Percentiles rank a stretch among this genome's conserved stretches.
These are phyloP conservation scores for Stegodyphus mimosarum DNA, from an alignment of 1,140 invertebrate genomes.

Conservation along the genomic window DNA sequence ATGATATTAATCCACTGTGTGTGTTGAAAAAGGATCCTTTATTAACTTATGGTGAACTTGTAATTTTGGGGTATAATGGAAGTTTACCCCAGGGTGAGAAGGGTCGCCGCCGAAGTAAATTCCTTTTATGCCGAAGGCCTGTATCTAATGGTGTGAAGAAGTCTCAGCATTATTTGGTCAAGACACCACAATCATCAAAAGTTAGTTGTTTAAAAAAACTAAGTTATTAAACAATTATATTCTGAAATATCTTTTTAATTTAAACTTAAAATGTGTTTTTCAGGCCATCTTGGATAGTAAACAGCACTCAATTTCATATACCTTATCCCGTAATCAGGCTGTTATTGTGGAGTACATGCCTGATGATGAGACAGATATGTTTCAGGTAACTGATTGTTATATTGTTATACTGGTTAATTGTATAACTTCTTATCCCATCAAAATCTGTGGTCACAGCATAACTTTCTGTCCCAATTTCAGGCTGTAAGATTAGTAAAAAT, in stretches of 20 bases:
- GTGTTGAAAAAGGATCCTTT: constrained; percentile 42
- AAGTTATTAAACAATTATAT: background rate
- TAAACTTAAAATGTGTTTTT: constrained; percentile 57
- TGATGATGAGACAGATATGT: constrained; percentile 97
- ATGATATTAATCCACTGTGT: constrained; percentile 24
- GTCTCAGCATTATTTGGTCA: constrained; percentile 94
- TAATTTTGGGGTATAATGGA: constrained; percentile 97
- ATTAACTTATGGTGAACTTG: constrained; percentile 83
- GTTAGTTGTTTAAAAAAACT: constrained; percentile 63
- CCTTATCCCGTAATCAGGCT: constrained; percentile 93
- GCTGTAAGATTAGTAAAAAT: too few relatives aligned
- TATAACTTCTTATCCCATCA: too few relatives aligned
- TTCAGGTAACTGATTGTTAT: constrained; percentile 75
- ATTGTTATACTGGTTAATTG: background rate
- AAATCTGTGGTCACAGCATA: too few relatives aligned
- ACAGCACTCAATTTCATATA: constrained; percentile 95
- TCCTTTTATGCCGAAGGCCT: constrained; percentile 85
- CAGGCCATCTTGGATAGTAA: constrained; percentile 87
- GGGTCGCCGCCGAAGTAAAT: constrained; percentile 92
- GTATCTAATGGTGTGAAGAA: constrained; percentile 92
- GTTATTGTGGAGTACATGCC: constrained; percentile 97
- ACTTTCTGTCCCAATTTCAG: too few relatives aligned
- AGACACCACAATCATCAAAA: constrained; percentile 78
- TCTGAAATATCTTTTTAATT: background rate
- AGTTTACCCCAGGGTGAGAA: constrained; percentile 91